Evolutionary conservation across 2,113 vertebrate species (phyloP).

Genomic region (Limanda limanda): DNA sequence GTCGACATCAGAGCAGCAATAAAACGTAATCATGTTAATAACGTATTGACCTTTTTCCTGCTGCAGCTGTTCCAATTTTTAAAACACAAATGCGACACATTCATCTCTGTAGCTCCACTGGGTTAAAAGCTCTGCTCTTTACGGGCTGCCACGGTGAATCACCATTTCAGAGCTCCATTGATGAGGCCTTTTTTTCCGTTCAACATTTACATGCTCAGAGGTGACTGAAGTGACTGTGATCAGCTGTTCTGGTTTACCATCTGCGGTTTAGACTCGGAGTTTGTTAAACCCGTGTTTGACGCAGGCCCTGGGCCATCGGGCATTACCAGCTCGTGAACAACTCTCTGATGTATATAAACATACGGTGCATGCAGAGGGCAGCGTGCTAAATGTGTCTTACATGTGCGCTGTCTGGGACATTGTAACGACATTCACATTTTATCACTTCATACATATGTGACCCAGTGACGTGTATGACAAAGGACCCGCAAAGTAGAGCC

Average conservation of each 20-base stretch:
- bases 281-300: neutral
- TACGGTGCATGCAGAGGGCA: neutral
- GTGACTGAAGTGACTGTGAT: neutral
- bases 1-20: too few species aligned
- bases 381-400: conserved; percentile 17
- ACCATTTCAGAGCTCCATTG: neutral
- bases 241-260: neutral
- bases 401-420: conserved; percentile 9
- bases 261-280: neutral
- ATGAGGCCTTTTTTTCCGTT: neutral
- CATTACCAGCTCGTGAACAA: conserved; percentile 53
- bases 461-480: neutral
- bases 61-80: neutral
- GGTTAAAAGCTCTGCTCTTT: neutral
- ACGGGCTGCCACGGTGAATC: neutral
- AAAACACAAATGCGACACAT: neutral
- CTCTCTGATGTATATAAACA: conserved; percentile 29
- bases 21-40: neutral
- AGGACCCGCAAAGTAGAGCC: neutral
- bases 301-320: neutral
- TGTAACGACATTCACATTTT: conserved; percentile 21
- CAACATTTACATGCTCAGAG: neutral
- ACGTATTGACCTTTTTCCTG: neutral
- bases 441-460: conserved; percentile 26
- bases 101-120: neutral